A percentile compares a stretch with the other conserved stretches of the same genome.
Evolutionary conservation across 2,797 vertebrate genomes (phyloP).

Genomic region (Takifugu rubripes): DNA sequence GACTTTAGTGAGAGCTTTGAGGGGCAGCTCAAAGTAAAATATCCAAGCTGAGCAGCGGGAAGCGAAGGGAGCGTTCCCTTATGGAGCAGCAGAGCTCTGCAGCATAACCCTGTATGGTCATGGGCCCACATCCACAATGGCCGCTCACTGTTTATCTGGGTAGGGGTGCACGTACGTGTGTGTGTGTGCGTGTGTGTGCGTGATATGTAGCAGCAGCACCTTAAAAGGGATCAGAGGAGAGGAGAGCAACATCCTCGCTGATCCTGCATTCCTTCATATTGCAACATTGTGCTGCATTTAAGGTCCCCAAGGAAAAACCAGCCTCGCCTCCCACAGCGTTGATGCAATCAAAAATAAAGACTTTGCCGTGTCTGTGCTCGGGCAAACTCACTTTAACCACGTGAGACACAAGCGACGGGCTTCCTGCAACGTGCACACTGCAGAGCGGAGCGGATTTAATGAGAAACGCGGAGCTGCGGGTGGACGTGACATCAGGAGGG

Average conservation of each 20-base stretch:
- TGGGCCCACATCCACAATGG: slow-evolving; percentile 35
- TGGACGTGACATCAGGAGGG: slow-evolving; percentile 2
- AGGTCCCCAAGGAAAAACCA: not conserved
- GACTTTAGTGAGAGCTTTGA: not conserved
- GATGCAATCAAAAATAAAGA: no score
- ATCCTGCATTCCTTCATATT: slow-evolving; percentile 48
- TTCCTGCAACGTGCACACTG: slow-evolving; percentile 2
- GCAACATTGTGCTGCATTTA: slow-evolving; percentile 11
- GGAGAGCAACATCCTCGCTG: slow-evolving; percentile 25
- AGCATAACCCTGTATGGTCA: slow-evolving; percentile 76
- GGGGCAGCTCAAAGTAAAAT: slow-evolving; percentile 7
- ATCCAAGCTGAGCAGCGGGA: slow-evolving; percentile 10
- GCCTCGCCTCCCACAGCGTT: not conserved
- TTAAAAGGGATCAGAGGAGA: slow-evolving; percentile 61
- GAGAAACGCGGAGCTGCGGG: not conserved
- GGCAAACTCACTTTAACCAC: no score
- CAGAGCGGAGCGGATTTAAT: not conserved
- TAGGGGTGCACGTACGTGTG: slow-evolving; percentile 12
- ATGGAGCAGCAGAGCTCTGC: slow-evolving; percentile 36
- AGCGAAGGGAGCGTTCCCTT: slow-evolving; percentile 25
- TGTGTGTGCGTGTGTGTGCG: slow-evolving; percentile 20
- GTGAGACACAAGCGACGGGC: not conserved
- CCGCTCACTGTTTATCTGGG: slow-evolving; percentile 42
- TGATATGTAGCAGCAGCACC: slow-evolving; percentile 51
- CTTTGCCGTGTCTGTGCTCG: no score